phyloP scores from a whole-genome alignment of 2,888 invertebrate species.

The Aphodius sticticus region DNA sequence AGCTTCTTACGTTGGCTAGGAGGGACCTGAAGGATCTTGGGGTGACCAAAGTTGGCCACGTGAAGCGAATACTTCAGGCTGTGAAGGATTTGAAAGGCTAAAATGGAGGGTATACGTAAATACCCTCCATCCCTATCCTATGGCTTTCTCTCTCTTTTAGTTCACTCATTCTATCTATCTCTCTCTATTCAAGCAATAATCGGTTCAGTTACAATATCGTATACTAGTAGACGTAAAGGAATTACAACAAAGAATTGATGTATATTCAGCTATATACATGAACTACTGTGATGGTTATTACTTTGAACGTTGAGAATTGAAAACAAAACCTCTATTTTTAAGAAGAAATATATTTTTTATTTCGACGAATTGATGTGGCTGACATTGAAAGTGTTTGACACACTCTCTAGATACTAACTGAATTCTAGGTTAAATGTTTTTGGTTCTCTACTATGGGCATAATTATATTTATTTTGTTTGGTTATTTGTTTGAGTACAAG shows the following conservation, averaged over 20 bases:
- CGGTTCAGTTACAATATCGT: background rate
- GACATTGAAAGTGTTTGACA: background rate
- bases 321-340: conserved; percentile 4
- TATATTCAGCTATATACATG: background rate
- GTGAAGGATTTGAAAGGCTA: conserved; percentile 75
- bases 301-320: conserved; percentile 4
- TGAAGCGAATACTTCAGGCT: conserved; percentile 92
- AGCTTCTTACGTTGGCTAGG: conserved; percentile 85
- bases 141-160: background rate
- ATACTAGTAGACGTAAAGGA: background rate
- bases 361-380: background rate
- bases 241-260: background rate
- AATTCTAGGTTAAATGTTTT: background rate
- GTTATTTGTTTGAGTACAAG: too few relatives aligned
- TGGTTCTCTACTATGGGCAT: background rate
- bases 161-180: background rate
- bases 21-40: conserved; percentile 91
- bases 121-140: background rate
- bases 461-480: too few relatives aligned
- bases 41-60: conserved; percentile 93
- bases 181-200: conserved; percentile 4
- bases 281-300: conserved; percentile 4
- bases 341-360: conserved; percentile 4
- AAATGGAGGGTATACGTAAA: conserved; percentile 30
- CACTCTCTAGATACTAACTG: background rate